These are phyloP conservation scores for Bursaphelenchus mucronatus DNA, from an alignment of 1,140 invertebrate species.

Conservation along the genomic window DNA sequence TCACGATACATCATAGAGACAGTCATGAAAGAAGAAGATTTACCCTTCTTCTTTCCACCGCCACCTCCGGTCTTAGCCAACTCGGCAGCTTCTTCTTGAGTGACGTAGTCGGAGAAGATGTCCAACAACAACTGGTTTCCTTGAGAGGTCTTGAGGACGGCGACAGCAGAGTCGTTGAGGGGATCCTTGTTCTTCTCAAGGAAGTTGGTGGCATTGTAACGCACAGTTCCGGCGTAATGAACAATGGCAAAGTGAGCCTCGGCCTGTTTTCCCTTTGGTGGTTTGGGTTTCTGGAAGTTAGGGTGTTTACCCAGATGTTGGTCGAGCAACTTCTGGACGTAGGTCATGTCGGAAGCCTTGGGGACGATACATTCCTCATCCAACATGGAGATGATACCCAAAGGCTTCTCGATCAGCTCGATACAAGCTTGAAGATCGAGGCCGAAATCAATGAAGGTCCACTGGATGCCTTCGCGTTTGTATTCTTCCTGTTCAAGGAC, in stretches of 20 bases:
- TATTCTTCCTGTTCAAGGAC: constrained; percentile 99
- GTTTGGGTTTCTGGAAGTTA: constrained; percentile 89
- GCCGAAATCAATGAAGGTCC: constrained; percentile 99
- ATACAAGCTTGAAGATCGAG: constrained; percentile 97
- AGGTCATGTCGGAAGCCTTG: constrained; percentile 96
- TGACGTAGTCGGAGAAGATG: constrained; percentile 57
- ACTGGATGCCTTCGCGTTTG: constrained; percentile 92
- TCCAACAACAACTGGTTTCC: constrained; percentile 52
- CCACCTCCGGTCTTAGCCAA: constrained; percentile 47
- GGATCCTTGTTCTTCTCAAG: constrained; percentile 61
- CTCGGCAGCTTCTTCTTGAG: constrained; percentile 55
- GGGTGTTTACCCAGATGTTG: constrained; percentile 97
- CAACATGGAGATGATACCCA: constrained; percentile 99
- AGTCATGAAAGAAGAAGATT: constrained; percentile 61
- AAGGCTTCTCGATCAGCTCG: constrained; percentile 98
- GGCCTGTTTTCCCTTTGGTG: constrained; percentile 87
- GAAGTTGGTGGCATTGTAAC: constrained; percentile 63
- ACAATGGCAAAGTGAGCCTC: constrained; percentile 66
- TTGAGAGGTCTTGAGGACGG: constrained; percentile 70
- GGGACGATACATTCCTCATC: constrained; percentile 99
- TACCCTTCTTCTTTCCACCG: constrained; percentile 60
- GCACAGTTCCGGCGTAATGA: constrained; percentile 62
- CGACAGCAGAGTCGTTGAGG: constrained; percentile 81
- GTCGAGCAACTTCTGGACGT: constrained; percentile 94
- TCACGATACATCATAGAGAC: constrained; percentile 61